Evolutionary conservation across 1,140 invertebrate species (phyloP).

Genomic region (Drosophila biarmipes): DNA sequence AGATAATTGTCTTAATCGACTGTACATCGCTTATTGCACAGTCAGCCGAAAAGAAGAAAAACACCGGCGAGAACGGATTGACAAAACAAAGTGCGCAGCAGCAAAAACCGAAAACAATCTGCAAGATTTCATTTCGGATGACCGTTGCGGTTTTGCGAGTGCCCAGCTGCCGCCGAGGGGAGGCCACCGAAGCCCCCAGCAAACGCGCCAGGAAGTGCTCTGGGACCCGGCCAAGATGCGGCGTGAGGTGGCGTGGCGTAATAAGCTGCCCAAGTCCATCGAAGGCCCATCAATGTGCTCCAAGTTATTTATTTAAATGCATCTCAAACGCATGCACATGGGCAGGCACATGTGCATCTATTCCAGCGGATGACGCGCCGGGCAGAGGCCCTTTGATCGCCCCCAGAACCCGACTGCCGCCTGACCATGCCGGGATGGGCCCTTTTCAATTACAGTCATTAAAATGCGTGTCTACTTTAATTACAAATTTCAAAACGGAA

Average conservation of each 20-base stretch:
- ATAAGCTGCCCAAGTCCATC: neutral
- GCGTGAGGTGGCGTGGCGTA: neutral
- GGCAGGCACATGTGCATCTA: conserved; percentile 4
- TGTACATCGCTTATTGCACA: conserved; percentile 21
- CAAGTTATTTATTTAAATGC: conserved; percentile 18
- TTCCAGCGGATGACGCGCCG: neutral
- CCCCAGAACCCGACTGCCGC: conserved; percentile 1
- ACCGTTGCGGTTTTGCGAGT: conserved; percentile 3
- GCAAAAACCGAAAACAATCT: conserved; percentile 24
- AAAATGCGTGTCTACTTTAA: conserved; percentile 62
- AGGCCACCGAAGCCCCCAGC: neutral
- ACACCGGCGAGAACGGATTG: conserved; percentile 1
- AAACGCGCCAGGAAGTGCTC: conserved; percentile 10
- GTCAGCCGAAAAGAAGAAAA: conserved; percentile 13
- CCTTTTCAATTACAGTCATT: conserved; percentile 61
- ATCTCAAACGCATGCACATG: conserved; percentile 21
- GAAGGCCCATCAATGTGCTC: too few relatives aligned
- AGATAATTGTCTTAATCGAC: conserved; percentile 46
- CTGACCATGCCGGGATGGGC: conserved; percentile 1
- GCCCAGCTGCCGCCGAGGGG: neutral
- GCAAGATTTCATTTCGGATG: conserved; percentile 23
- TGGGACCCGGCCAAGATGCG: neutral
- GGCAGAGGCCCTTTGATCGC: neutral
- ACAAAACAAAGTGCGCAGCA: conserved; percentile 15
- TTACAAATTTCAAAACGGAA: conserved; percentile 52